Percentiles rank a stretch among this genome's conserved stretches.
Evolutionary conservation across 2,888 invertebrate species (phyloP).

Genomic region (Sphaerophoria taeniata): DNA sequence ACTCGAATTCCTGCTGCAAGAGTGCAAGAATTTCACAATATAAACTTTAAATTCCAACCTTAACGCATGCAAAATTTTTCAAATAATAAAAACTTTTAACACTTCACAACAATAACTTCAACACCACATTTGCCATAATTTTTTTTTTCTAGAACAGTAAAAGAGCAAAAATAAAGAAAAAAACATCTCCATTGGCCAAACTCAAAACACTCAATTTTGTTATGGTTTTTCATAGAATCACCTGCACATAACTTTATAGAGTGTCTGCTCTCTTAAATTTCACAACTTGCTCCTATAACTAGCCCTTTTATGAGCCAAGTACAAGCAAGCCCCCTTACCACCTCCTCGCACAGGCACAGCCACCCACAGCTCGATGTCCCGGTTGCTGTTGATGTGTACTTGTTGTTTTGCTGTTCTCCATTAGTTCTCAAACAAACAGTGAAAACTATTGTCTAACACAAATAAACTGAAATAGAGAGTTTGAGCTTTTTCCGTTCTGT

Average conservation of each 20-base stretch:
- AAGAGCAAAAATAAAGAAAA: neutral
- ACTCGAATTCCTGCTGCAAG: too few relatives aligned
- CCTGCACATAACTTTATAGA: conserved; percentile 19
- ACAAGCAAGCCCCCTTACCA: neutral
- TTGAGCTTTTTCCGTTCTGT: too few relatives aligned
- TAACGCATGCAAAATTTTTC: too few relatives aligned
- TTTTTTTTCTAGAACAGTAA: neutral
- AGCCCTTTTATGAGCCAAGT: conserved; percentile 1
- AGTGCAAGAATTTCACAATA: too few relatives aligned
- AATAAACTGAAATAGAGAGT: conserved; percentile 24
- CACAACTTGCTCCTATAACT: conserved; percentile 15
- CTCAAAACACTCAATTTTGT: conserved; percentile 11
- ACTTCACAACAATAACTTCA: neutral
- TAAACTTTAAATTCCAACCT: too few relatives aligned
- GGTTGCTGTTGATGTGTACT: neutral
- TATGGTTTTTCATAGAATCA: conserved; percentile 25
- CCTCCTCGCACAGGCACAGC: too few relatives aligned
- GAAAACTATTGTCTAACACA: conserved; percentile 62
- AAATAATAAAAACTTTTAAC: too few relatives aligned
- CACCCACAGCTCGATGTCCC: too few relatives aligned
- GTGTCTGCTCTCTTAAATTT: conserved; percentile 14
- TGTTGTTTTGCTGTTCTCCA: conserved; percentile 19
- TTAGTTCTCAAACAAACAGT: conserved; percentile 58
- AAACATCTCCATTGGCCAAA: neutral
- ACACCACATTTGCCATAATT: neutral